Conservation (phyloP, 1,140 invertebrate species). For the Drosophila virilis region DNA sequence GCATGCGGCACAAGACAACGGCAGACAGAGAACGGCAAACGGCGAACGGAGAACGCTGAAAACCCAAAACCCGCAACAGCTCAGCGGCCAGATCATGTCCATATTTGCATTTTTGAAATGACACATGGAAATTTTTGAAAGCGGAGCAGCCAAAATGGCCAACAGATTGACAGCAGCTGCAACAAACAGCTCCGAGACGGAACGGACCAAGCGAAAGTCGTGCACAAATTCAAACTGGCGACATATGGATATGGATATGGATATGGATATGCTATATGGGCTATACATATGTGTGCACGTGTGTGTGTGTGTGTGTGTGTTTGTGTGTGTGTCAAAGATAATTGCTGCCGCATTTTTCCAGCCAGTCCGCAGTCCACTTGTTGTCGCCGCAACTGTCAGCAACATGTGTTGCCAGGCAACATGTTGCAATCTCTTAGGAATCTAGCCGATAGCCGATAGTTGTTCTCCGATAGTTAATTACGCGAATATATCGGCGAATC, state of each 20-base stretch:
- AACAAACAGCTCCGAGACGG: slow-evolving; percentile 54
- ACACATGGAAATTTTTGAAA: slow-evolving; percentile 80
- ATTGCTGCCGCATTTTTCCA: slow-evolving; percentile 78
- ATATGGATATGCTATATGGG: slow-evolving; percentile 52
- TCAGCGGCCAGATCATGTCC: slow-evolving; percentile 72
- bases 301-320: background rate
- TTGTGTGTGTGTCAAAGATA: slow-evolving; percentile 60
- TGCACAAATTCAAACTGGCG: slow-evolving; percentile 67
- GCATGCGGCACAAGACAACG: slow-evolving; percentile 5
- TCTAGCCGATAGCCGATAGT: slow-evolving; percentile 23
- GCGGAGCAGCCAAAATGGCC: slow-evolving; percentile 62
- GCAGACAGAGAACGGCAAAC: background rate
- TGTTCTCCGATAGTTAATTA: slow-evolving; percentile 31
- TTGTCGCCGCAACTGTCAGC: slow-evolving; percentile 57
- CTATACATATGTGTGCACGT: slow-evolving; percentile 20
- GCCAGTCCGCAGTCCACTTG: slow-evolving; percentile 59
- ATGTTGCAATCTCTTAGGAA: slow-evolving; percentile 70
- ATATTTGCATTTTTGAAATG: slow-evolving; percentile 83
- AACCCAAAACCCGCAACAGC: slow-evolving; percentile 14
- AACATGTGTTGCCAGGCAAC: slow-evolving; percentile 74
- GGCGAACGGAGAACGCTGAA: slow-evolving; percentile 18
- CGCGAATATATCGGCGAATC: slow-evolving; percentile 6
- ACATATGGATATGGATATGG: slow-evolving; percentile 59
- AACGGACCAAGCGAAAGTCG: slow-evolving; percentile 74
- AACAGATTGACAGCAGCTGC: slow-evolving; percentile 82